Evolutionary conservation across 1,140 invertebrate species (phyloP).

Genomic region (Saxidomus purpurata): DNA sequence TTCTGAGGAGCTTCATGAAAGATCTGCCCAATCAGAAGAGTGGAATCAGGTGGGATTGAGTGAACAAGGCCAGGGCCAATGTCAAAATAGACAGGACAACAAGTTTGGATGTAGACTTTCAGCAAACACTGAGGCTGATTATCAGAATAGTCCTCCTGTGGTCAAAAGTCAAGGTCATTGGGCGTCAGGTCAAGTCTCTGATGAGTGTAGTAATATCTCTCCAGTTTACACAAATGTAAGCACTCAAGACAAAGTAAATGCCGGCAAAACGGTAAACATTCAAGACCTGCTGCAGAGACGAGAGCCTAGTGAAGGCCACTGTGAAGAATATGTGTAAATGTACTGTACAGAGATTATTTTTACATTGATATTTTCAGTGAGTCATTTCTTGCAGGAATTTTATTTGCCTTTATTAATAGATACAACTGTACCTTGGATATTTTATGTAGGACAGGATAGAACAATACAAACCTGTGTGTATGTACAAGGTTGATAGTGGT

Average conservation of each 20-base stretch:
- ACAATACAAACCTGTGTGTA: no score
- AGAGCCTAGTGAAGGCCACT: constrained; percentile 41
- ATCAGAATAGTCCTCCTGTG: constrained; percentile 10
- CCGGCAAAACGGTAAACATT: not conserved
- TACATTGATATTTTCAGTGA: no score
- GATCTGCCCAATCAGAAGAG: constrained; percentile 19
- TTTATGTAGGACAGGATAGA: no score
- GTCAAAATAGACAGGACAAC: not conserved
- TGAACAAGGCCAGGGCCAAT: not conserved
- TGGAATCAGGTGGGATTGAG: not conserved
- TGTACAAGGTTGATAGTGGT: no score
- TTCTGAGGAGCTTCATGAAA: constrained; percentile 39
- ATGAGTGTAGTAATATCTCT: not conserved
- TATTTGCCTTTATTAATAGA: no score
- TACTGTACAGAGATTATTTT: no score
- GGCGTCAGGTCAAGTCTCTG: not conserved
- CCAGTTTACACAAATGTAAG: not conserved
- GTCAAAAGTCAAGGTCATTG: not conserved
- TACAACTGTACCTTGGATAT: no score
- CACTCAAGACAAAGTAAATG: not conserved
- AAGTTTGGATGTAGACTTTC: not conserved
- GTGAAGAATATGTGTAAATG: constrained; percentile 54
- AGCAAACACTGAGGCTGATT: not conserved
- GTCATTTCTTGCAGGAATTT: no score
- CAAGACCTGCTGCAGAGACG: constrained; percentile 19